phyloP scores from a whole-genome alignment of 1,140 invertebrate species.

The Pectinophora gossypiella region DNA sequence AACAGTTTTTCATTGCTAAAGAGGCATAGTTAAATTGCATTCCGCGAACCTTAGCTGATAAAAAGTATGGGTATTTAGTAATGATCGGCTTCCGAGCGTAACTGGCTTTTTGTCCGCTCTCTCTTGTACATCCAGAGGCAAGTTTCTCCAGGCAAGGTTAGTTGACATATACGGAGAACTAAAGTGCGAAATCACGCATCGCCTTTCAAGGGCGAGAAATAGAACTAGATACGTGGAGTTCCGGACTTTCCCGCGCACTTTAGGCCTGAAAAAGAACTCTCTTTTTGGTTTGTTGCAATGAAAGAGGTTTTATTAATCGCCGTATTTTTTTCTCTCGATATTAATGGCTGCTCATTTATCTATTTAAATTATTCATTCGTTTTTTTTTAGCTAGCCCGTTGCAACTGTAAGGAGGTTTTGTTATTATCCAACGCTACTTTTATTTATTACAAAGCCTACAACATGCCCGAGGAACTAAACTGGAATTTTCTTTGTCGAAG shows the following conservation, averaged over 20 bases:
- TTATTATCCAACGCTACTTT: no score
- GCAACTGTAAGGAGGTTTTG: no score
- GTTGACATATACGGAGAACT: conserved; percentile 23
- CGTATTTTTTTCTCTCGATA: no score
- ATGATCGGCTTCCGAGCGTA: conserved; percentile 54
- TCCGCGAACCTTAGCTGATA: not conserved
- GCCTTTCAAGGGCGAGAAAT: not conserved
- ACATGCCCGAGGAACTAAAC: no score
- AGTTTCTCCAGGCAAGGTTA: conserved; percentile 28
- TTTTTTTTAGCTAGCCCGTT: no score
- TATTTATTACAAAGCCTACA: no score
- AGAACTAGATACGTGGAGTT: not conserved
- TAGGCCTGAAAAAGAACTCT: not conserved
- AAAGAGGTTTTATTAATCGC: no score
- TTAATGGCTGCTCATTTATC: no score
- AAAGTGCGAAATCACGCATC: conserved; percentile 4
- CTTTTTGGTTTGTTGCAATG: no score
- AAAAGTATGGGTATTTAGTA: conserved; percentile 64
- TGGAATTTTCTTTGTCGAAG: no score
- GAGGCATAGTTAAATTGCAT: not conserved
- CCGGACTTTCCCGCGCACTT: not conserved
- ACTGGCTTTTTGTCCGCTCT: conserved; percentile 48
- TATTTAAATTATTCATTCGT: no score
- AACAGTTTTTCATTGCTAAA: not conserved
- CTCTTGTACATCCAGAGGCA: conserved; percentile 33